Evolutionary conservation across 2,113 vertebrate species (phyloP), one percentile per base, ranked within the genome.

Genomic region (Camelus bactrianus): DNA sequence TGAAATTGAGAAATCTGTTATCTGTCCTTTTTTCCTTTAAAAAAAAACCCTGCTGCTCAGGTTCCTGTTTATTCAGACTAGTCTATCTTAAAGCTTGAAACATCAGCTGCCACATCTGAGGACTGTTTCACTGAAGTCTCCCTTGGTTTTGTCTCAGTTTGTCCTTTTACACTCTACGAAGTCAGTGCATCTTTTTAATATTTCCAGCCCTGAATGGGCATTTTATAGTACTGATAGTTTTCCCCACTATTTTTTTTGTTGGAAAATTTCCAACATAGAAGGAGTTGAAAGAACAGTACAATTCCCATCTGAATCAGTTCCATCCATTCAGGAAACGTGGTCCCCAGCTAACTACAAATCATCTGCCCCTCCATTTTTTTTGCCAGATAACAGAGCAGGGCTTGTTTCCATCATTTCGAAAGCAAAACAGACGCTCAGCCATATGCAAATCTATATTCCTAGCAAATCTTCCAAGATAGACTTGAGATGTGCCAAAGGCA

Each of bases 401-500:
- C 38, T 91, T 69, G 17, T 89, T 91, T 95, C 62, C 26, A 35
- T 95, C 86, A 13, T 83, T 79, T 64, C 30, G 54, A 76, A 67
- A 75, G 42, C 48, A 65, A 22, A 87, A 84, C 70, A 94, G 8
- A 35, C 70, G 84, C 77, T 94, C 50, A 60, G 90, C 20, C 92
- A 64, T 75, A 95, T 85, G 67, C 92, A 93, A 94, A 90, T 87
- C 81, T 72, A 48, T 91, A 81, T 79, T 94, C 76, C 73, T 62
- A 89, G 92, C 84, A 93, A 94, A 48, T 76, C 82, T 94, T 97
- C 95, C 83, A 83, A 81, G 84, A 35, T 60, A 75, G 89, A 58
- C 60, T 77, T 92, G 69, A 93, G 79, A 90, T 76, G 52, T 92
- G 89, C 96, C 90, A 87, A 93, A 95, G 92, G 92, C 96, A 90